Evolutionary conservation across 64 coral and sea anemone genomes (phyloP).

Genomic region (Montipora capricornis): DNA sequence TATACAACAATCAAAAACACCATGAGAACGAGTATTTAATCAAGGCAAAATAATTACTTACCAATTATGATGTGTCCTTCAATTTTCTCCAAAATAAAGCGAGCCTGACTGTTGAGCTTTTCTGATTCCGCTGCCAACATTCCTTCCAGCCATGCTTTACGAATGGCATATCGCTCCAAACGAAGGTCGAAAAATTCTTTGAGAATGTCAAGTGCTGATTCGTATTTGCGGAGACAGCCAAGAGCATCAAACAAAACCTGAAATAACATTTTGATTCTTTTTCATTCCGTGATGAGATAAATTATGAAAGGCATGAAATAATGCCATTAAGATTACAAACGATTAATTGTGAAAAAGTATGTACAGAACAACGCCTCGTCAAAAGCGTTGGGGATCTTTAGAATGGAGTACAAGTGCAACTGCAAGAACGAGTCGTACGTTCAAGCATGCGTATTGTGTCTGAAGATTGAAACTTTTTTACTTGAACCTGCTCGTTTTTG

Average conservation of each 20-base stretch:
- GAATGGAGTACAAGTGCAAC: too few relatives aligned
- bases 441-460: too few relatives aligned
- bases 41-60: conserved; percentile 13
- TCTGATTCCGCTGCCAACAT: conserved; percentile 87
- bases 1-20: too few relatives aligned
- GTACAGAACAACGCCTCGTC: too few relatives aligned
- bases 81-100: conserved; percentile 98
- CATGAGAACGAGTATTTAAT: not conserved
- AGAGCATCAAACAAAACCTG: conserved; percentile 93
- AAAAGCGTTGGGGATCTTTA: too few relatives aligned
- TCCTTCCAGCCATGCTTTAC: conserved; percentile 91
- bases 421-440: too few relatives aligned
- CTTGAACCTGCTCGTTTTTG: too few relatives aligned
- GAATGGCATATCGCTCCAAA: conserved; percentile 79
- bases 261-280: not conserved
- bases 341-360: too few relatives aligned
- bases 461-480: too few relatives aligned
- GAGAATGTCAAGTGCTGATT: conserved; percentile 67
- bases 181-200: conserved; percentile 88
- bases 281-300: not conserved
- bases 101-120: conserved; percentile 86
- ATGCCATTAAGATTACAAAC: too few relatives aligned
- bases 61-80: conserved; percentile 92
- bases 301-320: too few relatives aligned
- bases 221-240: conserved; percentile 92